phyloP scores from a whole-genome alignment of 2,888 invertebrate species.

The Harpagoxenus sublaevis region DNA sequence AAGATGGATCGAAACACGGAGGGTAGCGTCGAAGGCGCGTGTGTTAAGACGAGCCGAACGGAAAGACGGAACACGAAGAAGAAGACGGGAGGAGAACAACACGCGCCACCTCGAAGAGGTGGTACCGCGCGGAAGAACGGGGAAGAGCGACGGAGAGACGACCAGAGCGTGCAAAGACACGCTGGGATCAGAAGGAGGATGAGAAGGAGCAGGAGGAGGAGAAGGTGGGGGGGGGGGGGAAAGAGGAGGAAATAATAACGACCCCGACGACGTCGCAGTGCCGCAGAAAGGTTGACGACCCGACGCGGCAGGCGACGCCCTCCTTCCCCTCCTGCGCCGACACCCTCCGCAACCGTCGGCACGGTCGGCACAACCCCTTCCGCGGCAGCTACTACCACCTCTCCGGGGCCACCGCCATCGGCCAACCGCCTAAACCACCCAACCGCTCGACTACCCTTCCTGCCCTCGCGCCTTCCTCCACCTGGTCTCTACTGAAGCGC shows the following conservation, averaged over 20 bases:
- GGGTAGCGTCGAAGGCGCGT: conserved; percentile 35
- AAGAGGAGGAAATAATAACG: conserved; percentile 82
- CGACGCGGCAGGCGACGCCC: conserved; percentile 83
- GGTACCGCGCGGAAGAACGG: conserved; percentile 43
- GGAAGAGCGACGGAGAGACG: conserved; percentile 30
- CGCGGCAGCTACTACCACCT: conserved; percentile 68
- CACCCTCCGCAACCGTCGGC: conserved; percentile 61
- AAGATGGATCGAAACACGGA: conserved; percentile 40
- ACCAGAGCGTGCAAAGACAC: conserved; percentile 53
- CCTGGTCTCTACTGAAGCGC: conserved; percentile 68
- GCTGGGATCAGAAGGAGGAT: conserved; percentile 40
- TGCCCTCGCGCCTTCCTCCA: conserved; percentile 31
- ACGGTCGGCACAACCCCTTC: conserved; percentile 58
- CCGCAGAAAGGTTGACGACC: conserved; percentile 86
- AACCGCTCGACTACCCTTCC: conserved; percentile 59
- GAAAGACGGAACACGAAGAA: conserved; percentile 20
- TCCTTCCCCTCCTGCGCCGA: conserved; percentile 76
- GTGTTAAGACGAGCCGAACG: conserved; percentile 37
- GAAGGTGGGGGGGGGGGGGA: conserved; percentile 7
- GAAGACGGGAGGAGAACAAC: conserved; percentile 13
- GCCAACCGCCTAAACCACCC: conserved; percentile 66
- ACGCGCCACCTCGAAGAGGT: conserved; percentile 28
- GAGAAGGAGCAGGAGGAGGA: conserved; percentile 22
- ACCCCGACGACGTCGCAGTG: conserved; percentile 84
- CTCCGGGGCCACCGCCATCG: conserved; percentile 62